phyloP scores from a whole-genome alignment of 2,797 vertebrate genomes.

The Rhinogobio ventralis region DNA sequence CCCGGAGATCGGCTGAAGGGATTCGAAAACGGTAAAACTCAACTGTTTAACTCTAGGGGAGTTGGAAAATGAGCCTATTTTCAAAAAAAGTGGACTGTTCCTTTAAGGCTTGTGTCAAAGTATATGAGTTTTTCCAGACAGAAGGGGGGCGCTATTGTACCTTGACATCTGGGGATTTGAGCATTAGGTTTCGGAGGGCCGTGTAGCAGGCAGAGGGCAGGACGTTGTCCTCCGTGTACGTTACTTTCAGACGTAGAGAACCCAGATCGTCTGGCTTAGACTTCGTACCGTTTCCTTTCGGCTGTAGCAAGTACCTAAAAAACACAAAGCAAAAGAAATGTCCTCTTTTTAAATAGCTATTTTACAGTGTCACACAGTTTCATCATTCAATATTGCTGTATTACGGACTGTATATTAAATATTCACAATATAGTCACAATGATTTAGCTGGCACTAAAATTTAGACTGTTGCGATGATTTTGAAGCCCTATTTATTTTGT shows the following conservation, averaged over 20 bases:
- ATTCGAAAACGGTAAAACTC: too few species aligned
- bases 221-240: conserved; percentile 95
- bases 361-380: not conserved
- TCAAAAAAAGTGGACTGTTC: too few species aligned
- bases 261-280: conserved; percentile 93
- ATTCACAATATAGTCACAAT: not conserved
- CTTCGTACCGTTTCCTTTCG: conserved; percentile 94
- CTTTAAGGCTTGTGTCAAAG: not conserved
- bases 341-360: not conserved
- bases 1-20: too few species aligned
- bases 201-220: conserved; percentile 90
- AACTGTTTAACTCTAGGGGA: too few species aligned
- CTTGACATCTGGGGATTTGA: conserved; percentile 94
- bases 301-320: conserved; percentile 93
- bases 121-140: not conserved
- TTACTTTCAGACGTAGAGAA: conserved; percentile 92
- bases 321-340: not conserved
- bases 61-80: too few species aligned
- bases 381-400: not conserved
- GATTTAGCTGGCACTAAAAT: not conserved
- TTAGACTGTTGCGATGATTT: too few species aligned
- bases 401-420: not conserved
- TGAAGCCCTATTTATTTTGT: not conserved
- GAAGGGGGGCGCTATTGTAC: conserved; percentile 70
- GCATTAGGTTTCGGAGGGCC: conserved; percentile 90